phyloP scores from a whole-genome alignment of 2,797 vertebrate genomes.

The Falco biarmicus region DNA sequence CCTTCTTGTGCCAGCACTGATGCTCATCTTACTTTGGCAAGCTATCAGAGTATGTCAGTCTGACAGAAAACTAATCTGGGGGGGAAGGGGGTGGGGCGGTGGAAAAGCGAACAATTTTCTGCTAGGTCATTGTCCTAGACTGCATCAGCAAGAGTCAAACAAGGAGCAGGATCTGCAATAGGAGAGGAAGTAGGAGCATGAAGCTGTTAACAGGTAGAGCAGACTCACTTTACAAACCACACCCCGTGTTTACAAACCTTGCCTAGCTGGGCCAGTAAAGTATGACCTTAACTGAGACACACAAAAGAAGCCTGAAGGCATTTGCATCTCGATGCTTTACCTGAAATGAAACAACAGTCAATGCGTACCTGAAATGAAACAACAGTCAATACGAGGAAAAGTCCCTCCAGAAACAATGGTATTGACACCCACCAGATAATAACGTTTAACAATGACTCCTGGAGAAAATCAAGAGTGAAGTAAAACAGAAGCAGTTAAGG shows the following conservation, averaged over 20 bases:
- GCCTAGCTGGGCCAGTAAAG: background rate
- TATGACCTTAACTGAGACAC: background rate
- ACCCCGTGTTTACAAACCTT: background rate
- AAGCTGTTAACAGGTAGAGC: constrained; percentile 2
- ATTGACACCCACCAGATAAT: background rate
- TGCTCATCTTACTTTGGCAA: constrained; percentile 10
- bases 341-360: background rate
- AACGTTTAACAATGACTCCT: background rate
- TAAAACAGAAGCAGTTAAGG: background rate
- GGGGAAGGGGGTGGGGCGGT: too few relatives aligned
- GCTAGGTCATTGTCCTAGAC: constrained; percentile 7
- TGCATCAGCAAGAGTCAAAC: background rate
- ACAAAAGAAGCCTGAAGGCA: background rate
- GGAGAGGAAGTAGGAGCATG: background rate
- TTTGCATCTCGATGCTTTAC: background rate
- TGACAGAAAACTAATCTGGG: background rate
- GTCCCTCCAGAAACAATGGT: background rate
- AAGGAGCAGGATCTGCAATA: background rate
- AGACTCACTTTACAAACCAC: background rate
- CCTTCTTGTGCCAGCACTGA: background rate
- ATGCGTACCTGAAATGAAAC: background rate
- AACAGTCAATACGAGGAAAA: background rate
- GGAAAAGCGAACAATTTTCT: background rate
- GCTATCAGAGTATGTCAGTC: background rate
- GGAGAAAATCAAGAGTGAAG: background rate